phyloP scores from a whole-genome alignment of 1,140 invertebrate species.

The Elysia chlorotica region DNA sequence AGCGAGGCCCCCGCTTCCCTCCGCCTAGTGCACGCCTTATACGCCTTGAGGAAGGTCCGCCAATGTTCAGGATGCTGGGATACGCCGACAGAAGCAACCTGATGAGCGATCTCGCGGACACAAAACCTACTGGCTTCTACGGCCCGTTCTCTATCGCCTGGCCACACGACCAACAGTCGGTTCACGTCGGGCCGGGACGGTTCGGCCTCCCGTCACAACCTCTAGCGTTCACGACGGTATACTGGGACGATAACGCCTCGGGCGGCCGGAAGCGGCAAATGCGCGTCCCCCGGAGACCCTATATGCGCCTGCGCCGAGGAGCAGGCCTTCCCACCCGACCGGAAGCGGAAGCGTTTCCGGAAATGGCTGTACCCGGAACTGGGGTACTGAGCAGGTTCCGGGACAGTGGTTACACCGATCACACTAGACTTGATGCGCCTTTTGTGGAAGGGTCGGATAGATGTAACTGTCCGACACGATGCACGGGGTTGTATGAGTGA shows the following conservation, averaged over 20 bases:
- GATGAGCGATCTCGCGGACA: background rate
- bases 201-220: constrained; percentile 1
- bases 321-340: background rate
- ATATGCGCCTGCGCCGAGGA: no score
- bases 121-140: background rate
- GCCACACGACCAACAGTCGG: background rate
- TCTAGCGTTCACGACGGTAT: background rate
- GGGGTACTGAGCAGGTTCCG: constrained; percentile 3
- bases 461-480: no score
- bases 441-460: no score
- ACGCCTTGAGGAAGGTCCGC: constrained; percentile 19
- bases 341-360: constrained; percentile 10
- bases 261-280: background rate
- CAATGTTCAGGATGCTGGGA: constrained; percentile 18
- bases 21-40: constrained; percentile 1
- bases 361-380: constrained; percentile 17
- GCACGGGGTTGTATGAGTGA: no score
- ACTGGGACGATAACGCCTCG: background rate
- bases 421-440: no score
- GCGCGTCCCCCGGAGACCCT: background rate
- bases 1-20: constrained; percentile 4
- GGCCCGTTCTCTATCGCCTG: constrained; percentile 1
- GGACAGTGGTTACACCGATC: no score
- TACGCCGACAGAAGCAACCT: constrained; percentile 18
- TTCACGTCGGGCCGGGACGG: background rate